Base-by-base conservation (phyloP, 2,797 vertebrate genomes). In the Acrocephalus scirpaceus region DNA sequence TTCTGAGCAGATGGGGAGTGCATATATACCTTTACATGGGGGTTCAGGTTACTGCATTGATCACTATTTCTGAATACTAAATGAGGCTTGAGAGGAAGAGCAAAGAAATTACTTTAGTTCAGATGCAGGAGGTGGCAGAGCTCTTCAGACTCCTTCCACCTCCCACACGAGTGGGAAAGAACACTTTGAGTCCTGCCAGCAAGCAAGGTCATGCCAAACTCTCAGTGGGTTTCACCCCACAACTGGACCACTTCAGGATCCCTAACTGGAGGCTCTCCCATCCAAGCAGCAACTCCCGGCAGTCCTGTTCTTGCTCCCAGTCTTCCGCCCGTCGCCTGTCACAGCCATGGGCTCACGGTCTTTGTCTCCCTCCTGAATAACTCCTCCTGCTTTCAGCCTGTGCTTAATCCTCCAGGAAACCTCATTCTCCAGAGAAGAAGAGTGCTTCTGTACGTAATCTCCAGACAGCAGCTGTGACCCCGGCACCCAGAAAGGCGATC, bases 401-500 rank as follows among this genome's bases (percentile, higher is more conserved):
- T 27, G 32, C 83, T 84, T 93, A 97, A 96, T 96, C 92, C 93
- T 95, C 66, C 94, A 96, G 96, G 95, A 97, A 97, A 95, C 94
- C 88, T 86, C 71, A 72, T 86, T 94, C 92, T 94, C 60, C 79
- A 5, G 1, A 88, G 93, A 96, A 96, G 96, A 96, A 95, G 88
- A 90, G 95, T 16, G 77, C 93, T 95, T 95, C 95, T 97, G 95
- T 97, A 90, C 12, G 0, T 96, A 86, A 97, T 95, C 96, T 95
- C 92, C 96, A 96, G 96, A 97, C 95, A 92, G 94, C 96, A 97
- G 96, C 96, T 97, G 96, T 95, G 95, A 95, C 88, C 93, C 64
- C 7, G 0, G 92, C 92, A 95, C 77, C 93, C 94, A 96, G 94
- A 97, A 94, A 95, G 88, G 90, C 90, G 45, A 93, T 93, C 94